Base-by-base conservation (phyloP, 2,888 invertebrate species). In the Melieria omissa region DNA sequence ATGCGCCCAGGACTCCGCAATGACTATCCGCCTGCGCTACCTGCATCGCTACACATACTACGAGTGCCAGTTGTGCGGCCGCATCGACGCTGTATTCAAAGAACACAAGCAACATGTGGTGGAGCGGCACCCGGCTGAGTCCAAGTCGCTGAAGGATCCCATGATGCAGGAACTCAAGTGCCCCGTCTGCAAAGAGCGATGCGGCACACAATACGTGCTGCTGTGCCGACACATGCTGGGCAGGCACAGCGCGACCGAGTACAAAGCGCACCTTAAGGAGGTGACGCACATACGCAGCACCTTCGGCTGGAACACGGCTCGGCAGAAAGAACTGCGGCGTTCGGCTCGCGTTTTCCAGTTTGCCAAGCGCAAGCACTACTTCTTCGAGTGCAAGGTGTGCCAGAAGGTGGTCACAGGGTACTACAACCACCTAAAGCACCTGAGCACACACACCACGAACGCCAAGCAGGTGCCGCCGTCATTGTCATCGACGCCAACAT, bases 21-120 rank as follows among this genome's bases (percentile, higher is more conserved):
- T 79, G 79, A 79, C 79, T 10, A 79, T 79, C 60, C 74, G 79
- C 6, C 63, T 79, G 52, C 78, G 77, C 4, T 79, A 78, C 44
- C 70, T 74, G 74, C 77, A 77, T 58, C 76, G 72, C 4, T 68
- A 68, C 54, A 79, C 75, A 2, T 79, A 73, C 70, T 79, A 79
- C 52, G 79, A 79, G 70, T 79, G 79, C 10, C 78, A 79, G 42
- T 66, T 79, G 0, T 79, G 79, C 70, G 79, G 79, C 0, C 76
- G 75, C 16, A 77, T 79, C 44, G 79, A 79, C 69, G 76, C 73
- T 0, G 69, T 77, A 29, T 78, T 77, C 64, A 77, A 73, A 52
- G 72, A 75, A 7, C 79, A 79, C 60, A 77, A 76, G 16, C 65
- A 76, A 9, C 79, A 79, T 67, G 73, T 79, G 5, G 72, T 79